These are phyloP conservation scores for Drosophila nebulosa DNA, from an alignment of 1,140 invertebrate genomes.

Conservation along the genomic window DNA sequence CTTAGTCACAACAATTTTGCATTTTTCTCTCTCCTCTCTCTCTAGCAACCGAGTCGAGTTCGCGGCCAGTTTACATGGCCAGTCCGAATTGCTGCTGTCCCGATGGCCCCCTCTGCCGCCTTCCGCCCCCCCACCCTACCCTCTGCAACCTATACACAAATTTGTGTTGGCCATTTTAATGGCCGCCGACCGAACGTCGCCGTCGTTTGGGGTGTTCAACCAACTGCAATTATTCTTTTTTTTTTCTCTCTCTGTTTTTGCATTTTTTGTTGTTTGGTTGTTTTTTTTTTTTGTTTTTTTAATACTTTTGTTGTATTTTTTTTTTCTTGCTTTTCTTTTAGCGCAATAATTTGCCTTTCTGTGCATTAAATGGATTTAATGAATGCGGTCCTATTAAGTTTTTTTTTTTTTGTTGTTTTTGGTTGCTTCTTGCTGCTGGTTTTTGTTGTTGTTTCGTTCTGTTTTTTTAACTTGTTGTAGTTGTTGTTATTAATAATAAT, in stretches of 20 bases:
- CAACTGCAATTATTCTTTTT: constrained; percentile 70
- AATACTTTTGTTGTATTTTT: constrained; percentile 6
- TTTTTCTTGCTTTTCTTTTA: constrained; percentile 49
- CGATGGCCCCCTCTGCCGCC: background rate
- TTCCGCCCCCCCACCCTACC: background rate
- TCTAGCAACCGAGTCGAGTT: constrained; percentile 5
- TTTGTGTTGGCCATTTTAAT: constrained; percentile 74
- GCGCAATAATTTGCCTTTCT: constrained; percentile 78
- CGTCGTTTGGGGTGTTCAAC: constrained; percentile 55
- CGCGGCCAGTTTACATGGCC: constrained; percentile 57
- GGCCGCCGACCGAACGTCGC: constrained; percentile 54
- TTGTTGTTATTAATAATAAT: constrained; percentile 66
- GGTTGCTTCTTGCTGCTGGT: constrained; percentile 27
- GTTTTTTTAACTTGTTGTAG: constrained; percentile 32
- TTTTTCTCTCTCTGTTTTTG: constrained; percentile 26
- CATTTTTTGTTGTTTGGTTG: too few relatives aligned
- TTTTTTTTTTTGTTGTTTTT: constrained; percentile 42
- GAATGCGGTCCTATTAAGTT: constrained; percentile 80
- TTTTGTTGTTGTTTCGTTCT: constrained; percentile 14
- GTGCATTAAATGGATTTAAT: constrained; percentile 81
- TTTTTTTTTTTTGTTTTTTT: constrained; percentile 11
- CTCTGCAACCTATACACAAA: constrained; percentile 34
- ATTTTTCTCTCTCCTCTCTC: background rate
- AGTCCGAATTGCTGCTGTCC: constrained; percentile 22
- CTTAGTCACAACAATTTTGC: too few relatives aligned